phyloP scores from a whole-genome alignment of 2,797 vertebrate species.

The Molossus alvarezi region DNA sequence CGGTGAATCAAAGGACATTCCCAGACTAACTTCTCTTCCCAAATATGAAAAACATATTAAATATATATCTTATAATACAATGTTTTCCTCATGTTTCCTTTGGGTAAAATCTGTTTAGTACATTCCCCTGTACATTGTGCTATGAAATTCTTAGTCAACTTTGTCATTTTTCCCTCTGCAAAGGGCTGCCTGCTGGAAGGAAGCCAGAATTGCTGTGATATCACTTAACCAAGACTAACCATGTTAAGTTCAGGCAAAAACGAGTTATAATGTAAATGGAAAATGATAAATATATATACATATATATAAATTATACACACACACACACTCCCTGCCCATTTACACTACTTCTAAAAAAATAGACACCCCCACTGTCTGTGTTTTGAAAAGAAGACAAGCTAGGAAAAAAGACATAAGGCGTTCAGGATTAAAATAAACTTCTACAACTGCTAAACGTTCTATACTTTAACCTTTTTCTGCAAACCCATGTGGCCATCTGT shows the following conservation, averaged over 20 bases:
- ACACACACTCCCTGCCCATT: neutral
- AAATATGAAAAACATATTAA: constrained; percentile 90
- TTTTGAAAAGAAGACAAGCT: constrained; percentile 55
- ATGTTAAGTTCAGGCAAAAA: constrained; percentile 35
- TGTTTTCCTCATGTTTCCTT: constrained; percentile 90
- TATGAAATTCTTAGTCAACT: constrained; percentile 44
- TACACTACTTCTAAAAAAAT: constrained; percentile 45
- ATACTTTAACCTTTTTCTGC: neutral
- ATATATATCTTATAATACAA: constrained; percentile 88
- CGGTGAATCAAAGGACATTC: constrained; percentile 89
- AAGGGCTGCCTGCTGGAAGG: constrained; percentile 70
- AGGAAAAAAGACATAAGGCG: constrained; percentile 12
- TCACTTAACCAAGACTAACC: constrained; percentile 58
- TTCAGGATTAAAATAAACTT: constrained; percentile 58
- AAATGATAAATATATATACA: neutral
- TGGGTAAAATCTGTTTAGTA: constrained; percentile 77
- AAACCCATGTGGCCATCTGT: constrained; percentile 38
- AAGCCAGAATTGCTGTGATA: constrained; percentile 59
- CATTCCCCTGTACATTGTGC: constrained; percentile 73
- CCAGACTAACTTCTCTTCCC: constrained; percentile 89
- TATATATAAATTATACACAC: neutral
- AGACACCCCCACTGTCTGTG: constrained; percentile 6
- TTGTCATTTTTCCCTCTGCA: constrained; percentile 70
- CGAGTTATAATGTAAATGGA: constrained; percentile 69
- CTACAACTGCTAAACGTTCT: constrained; percentile 9